A percentile compares a stretch with the other conserved stretches of the same genome.
Conservation (phyloP, 2,113 vertebrate genomes). For the Podiceps cristatus region DNA sequence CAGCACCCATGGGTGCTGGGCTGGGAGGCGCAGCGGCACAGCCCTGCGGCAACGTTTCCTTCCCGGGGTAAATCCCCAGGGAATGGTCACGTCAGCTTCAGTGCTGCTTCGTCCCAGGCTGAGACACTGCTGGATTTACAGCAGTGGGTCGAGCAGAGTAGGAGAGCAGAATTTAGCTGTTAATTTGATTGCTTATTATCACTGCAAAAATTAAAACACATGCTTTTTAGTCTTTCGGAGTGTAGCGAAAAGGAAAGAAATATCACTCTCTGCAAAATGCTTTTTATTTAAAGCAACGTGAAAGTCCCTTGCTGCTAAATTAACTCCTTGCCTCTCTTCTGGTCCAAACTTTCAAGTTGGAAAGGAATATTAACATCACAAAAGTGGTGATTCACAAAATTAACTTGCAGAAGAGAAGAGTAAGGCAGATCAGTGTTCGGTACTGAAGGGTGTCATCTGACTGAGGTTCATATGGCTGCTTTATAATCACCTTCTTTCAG, state of each 20-base stretch:
- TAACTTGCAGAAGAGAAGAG: slow-evolving; percentile 53
- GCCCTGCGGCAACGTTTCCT: accelerated
- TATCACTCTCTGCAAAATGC: neutral
- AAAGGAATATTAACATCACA: slow-evolving; percentile 62
- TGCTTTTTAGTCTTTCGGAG: slow-evolving; percentile 22
- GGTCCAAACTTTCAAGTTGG: slow-evolving; percentile 50
- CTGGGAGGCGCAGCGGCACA: neutral
- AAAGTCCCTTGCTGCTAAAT: slow-evolving; percentile 30
- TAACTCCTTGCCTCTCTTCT: slow-evolving; percentile 44
- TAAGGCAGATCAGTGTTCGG: slow-evolving; percentile 41
- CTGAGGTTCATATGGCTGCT: slow-evolving; percentile 76
- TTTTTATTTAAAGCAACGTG: neutral
- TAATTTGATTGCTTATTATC: slow-evolving; percentile 24
- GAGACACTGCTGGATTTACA: neutral
- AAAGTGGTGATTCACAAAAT: slow-evolving; percentile 74
- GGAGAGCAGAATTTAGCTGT: slow-evolving; percentile 13
- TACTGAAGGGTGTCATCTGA: slow-evolving; percentile 70
- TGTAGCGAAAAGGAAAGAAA: neutral
- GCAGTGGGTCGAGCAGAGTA: accelerated
- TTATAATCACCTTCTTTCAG: slow-evolving; percentile 79
- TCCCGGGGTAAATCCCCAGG: neutral
- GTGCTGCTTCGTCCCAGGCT: neutral
- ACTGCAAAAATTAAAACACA: slow-evolving; percentile 19
- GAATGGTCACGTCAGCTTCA: neutral
- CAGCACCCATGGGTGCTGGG: neutral